These are phyloP conservation scores for Morelia viridis DNA, from an alignment of 2,797 vertebrate genomes.

Conservation along the genomic window DNA sequence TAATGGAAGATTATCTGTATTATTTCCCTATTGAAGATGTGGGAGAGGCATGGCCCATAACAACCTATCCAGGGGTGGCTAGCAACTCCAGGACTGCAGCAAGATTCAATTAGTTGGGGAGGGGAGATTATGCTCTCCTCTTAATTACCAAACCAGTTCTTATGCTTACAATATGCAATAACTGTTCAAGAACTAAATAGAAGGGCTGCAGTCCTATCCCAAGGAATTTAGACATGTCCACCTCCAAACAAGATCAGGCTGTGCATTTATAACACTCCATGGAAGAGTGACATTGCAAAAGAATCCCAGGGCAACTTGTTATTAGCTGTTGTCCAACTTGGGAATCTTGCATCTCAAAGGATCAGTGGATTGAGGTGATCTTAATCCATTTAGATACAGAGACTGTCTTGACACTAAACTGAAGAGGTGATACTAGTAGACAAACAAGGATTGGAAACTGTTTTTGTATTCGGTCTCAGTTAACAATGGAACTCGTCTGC, in stretches of 20 bases:
- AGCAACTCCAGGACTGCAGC: background rate
- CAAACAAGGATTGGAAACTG: background rate
- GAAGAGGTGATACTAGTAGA: background rate
- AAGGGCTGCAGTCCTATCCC: background rate
- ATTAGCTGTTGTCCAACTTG: no score
- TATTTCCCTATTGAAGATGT: background rate
- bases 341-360: background rate
- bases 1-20: background rate
- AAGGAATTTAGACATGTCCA: background rate
- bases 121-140: background rate
- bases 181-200: background rate
- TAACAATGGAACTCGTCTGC: background rate
- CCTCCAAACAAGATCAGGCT: background rate
- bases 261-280: background rate
- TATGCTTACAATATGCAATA: background rate
- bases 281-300: background rate
- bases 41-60: background rate
- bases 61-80: background rate
- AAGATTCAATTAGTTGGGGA: background rate
- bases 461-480: background rate
- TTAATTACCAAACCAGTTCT: background rate
- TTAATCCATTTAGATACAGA: background rate
- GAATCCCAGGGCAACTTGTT: background rate
- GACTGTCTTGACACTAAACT: background rate
- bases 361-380: background rate